Evolutionary conservation across 1,140 invertebrate species (phyloP), one percentile per base, ranked within the genome.

Genomic region (Drosophila insularis): DNA sequence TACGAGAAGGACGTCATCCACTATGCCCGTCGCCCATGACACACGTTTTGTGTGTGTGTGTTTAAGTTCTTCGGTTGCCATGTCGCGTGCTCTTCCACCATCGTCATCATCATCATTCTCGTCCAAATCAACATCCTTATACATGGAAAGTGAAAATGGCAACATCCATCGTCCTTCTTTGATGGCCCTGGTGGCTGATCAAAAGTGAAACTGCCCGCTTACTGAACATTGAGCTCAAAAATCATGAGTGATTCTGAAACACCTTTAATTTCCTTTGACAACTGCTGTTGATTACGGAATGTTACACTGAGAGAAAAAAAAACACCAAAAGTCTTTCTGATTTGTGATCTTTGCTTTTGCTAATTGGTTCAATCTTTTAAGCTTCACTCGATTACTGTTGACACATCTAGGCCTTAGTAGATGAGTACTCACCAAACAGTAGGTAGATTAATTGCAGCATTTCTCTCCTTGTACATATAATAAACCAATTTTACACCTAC

Each of bases 401-500:
- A 27, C 27, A 27, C 27, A 27, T 6, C 27, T 3, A 27, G 4
- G 21, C 21, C 21, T 27, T 5, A 27, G 4, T 3, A 27, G 27
- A 27, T 6, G 27, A 27, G 27, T 27, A 27, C 27, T 27, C 10
- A 11, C 7, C 10, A 10, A 11, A 35, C 5, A 3, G 32, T 11
- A 35, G 10, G 32, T 11, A 1, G 32, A 35, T 35, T 35, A 35
- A 35, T 35, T 35, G 7, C 10, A 35, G 39, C 13, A 40, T 11
- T 27, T 54, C 35, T 68, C 13, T 75, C 72, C 32, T 56, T 72
- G 54, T 35, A 10, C 19, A 63, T 19, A 54, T 21, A 63, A 63
- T 46, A 50, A 63, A 35, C 71, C 63, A 75, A 74, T 60, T 74
- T 66, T 74, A 74, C 72, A 74, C 64, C 71, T 62, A 75, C 53